A percentile compares a stretch with the other conserved stretches of the same genome.
phyloP scores from a whole-genome alignment of 2,797 vertebrate species.

The Natrix natrix region DNA sequence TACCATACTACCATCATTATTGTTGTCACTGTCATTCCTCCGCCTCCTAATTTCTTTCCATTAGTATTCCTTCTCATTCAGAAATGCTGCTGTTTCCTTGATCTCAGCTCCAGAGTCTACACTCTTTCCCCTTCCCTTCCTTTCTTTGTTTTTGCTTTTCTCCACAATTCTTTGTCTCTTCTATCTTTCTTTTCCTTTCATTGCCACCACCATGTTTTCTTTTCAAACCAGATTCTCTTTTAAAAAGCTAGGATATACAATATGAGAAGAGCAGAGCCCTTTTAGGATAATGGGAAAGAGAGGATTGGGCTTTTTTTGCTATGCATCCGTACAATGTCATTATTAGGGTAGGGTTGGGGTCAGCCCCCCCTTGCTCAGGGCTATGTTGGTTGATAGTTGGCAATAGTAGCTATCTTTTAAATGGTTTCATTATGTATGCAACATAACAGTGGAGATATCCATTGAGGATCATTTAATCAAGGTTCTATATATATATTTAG shows the following conservation, averaged over 20 bases:
- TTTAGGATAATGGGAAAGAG: background rate
- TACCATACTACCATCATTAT: background rate
- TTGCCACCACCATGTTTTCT: background rate
- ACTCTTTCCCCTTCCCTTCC: background rate
- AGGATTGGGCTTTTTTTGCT: background rate
- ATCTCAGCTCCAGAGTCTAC: background rate
- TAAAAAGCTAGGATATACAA: background rate
- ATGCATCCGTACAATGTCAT: background rate
- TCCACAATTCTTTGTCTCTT: background rate
- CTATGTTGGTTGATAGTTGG: background rate
- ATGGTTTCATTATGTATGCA: background rate
- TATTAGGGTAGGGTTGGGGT: no score
- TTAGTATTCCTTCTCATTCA: background rate
- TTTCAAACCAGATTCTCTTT: background rate
- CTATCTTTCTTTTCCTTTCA: background rate
- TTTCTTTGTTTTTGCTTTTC: background rate
- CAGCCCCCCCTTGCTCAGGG: background rate
- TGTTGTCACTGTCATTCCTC: background rate
- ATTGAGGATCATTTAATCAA: background rate
- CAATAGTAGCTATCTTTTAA: background rate
- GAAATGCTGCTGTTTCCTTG: background rate
- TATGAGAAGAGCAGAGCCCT: background rate
- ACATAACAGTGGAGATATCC: background rate
- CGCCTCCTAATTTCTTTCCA: background rate
- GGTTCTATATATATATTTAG: no score